phyloP scores from a whole-genome alignment of 1,140 invertebrate species.

The Panulirus ornatus region DNA sequence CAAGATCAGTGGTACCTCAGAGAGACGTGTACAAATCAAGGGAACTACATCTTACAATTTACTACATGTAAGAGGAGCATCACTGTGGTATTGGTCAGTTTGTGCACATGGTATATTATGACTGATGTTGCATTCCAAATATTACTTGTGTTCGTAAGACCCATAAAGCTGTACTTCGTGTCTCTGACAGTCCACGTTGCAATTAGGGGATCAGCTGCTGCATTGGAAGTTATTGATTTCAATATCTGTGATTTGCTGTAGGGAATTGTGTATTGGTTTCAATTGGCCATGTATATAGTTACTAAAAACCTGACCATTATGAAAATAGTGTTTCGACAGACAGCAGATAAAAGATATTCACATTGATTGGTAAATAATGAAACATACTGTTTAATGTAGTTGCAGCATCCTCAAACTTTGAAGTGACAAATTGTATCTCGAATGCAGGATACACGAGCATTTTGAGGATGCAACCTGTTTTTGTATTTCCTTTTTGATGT shows the following conservation, averaged over 20 bases:
- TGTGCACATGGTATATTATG: conserved; percentile 12
- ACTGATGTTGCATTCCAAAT: conserved; percentile 48
- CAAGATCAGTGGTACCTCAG: neutral
- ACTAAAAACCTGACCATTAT: neutral
- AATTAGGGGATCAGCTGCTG: neutral
- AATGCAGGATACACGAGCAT: conserved; percentile 4
- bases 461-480: conserved; percentile 35
- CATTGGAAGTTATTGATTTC: neutral
- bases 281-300: neutral
- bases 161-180: neutral
- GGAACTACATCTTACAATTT: neutral
- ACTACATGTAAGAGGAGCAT: neutral
- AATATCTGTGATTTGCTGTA: conserved; percentile 14
- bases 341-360: neutral
- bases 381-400: neutral
- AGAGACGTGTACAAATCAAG: neutral
- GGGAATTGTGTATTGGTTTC: neutral
- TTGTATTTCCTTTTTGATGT: conserved; percentile 42
- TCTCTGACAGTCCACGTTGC: neutral
- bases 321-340: neutral
- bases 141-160: conserved; percentile 10
- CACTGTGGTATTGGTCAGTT: conserved; percentile 31
- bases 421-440: conserved; percentile 1
- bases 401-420: neutral
- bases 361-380: neutral